phyloP scores from a whole-genome alignment of 2,888 invertebrate species.

The Stenodera caucasica region DNA sequence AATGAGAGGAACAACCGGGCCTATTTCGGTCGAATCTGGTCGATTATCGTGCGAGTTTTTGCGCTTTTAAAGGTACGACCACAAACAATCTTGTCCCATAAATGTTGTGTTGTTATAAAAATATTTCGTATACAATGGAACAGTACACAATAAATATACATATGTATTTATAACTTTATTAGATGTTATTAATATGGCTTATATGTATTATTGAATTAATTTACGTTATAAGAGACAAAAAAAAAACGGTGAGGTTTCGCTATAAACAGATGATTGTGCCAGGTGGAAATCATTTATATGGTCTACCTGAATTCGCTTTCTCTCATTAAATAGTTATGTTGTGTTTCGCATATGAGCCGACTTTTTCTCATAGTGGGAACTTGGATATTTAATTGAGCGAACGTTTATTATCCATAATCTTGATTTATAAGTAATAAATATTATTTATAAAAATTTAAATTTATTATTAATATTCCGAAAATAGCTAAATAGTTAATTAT shows the following conservation, averaged over 20 bases:
- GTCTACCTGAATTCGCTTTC: constrained; percentile 30
- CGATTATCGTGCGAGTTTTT: too few relatives aligned
- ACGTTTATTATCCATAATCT: neutral
- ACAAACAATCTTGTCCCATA: neutral
- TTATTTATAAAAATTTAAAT: too few relatives aligned
- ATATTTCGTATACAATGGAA: neutral
- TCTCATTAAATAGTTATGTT: constrained; percentile 23
- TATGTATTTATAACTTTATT: neutral
- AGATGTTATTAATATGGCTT: neutral
- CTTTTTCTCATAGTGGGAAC: neutral
- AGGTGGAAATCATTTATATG: constrained; percentile 33
- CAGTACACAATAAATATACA: neutral
- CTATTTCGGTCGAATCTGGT: too few relatives aligned
- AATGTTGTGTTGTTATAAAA: neutral
- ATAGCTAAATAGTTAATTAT: too few relatives aligned
- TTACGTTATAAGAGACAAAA: neutral
- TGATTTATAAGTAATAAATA: neutral
- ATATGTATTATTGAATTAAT: neutral
- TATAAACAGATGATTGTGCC: constrained; percentile 13
- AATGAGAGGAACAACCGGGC: too few relatives aligned
- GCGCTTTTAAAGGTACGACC: neutral
- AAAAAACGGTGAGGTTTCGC: neutral
- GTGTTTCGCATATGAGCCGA: neutral
- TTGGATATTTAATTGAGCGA: neutral
- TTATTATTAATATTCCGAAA: too few relatives aligned